Conservation (phyloP, 2,797 vertebrate species). For the Petrocephalus sullivani region DNA sequence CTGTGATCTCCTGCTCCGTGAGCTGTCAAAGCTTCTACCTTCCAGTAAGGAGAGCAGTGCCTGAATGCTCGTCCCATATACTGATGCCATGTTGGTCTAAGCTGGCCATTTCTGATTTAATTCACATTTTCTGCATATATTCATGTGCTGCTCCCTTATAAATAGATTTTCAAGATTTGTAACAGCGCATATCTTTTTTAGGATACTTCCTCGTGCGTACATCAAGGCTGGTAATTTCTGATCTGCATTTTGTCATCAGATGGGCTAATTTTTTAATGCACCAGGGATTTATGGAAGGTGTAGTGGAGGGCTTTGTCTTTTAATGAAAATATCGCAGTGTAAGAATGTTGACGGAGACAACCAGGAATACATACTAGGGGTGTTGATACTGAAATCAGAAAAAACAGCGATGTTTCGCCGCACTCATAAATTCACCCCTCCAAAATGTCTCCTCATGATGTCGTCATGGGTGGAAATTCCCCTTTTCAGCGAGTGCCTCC, state of each 20-base stretch:
- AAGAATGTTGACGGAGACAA: background rate
- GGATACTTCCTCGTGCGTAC: background rate
- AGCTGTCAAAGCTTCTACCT: background rate
- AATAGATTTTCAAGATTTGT: background rate
- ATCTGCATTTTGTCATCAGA: background rate
- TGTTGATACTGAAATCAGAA: background rate
- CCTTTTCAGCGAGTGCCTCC: background rate
- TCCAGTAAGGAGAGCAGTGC: too few species aligned
- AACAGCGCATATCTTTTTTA: background rate
- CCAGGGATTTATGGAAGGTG: background rate
- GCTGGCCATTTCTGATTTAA: background rate
- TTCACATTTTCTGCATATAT: background rate
- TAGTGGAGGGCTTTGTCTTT: background rate
- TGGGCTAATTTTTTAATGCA: background rate
- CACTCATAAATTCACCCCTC: background rate
- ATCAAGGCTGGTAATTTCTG: background rate
- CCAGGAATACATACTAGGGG: background rate
- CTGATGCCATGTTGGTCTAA: background rate
- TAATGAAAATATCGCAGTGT: background rate
- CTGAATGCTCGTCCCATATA: background rate
- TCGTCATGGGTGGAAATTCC: background rate
- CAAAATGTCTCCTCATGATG: background rate
- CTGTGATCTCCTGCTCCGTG: background rate
- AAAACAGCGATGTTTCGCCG: background rate
- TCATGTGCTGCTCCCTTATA: background rate